Conservation (phyloP, 2,113 vertebrate genomes). For the Neogobius melanostomus region DNA sequence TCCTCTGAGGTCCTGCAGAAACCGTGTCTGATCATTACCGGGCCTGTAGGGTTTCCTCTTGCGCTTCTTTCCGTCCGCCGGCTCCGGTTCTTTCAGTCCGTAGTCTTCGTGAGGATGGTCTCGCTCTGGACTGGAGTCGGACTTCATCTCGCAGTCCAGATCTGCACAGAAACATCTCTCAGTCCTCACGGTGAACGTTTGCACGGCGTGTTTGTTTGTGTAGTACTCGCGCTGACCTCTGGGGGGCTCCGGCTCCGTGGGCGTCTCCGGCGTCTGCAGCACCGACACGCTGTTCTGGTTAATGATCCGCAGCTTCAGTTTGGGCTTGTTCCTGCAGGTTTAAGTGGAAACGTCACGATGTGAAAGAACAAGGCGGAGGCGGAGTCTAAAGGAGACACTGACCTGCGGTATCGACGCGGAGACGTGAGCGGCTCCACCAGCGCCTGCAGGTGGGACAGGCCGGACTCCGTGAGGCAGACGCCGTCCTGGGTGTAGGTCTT, state of each 20-base stretch:
- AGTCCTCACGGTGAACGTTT: too few relatives aligned
- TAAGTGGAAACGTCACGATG: too few relatives aligned
- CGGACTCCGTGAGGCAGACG: constrained; percentile 93
- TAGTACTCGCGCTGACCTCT: constrained; percentile 76
- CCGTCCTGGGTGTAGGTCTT: constrained; percentile 97
- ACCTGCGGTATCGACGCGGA: constrained; percentile 82
- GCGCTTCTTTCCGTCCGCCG: constrained; percentile 86
- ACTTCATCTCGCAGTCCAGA: constrained; percentile 91
- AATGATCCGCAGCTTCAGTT: constrained; percentile 96
- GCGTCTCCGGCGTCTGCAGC: constrained; percentile 83
- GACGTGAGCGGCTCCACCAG: constrained; percentile 82
- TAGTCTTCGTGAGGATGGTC: constrained; percentile 82
- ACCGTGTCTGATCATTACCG: constrained; percentile 67
- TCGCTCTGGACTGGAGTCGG: constrained; percentile 94
- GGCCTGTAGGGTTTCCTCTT: constrained; percentile 94
- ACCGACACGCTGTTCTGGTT: constrained; percentile 98
- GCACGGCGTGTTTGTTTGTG: too few relatives aligned
- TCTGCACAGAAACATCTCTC: constrained; percentile 59
- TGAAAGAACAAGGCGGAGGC: too few relatives aligned
- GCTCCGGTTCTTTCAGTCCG: constrained; percentile 77
- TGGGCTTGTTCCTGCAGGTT: constrained; percentile 85
- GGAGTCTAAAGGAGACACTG: background rate
- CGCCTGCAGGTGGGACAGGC: constrained; percentile 93
- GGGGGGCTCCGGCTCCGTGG: constrained; percentile 83
- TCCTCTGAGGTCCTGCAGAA: too few relatives aligned